A percentile compares a stretch with the other conserved stretches of the same genome.
phyloP scores from a whole-genome alignment of 2,113 vertebrate species.

The Corythornis cristatus region DNA sequence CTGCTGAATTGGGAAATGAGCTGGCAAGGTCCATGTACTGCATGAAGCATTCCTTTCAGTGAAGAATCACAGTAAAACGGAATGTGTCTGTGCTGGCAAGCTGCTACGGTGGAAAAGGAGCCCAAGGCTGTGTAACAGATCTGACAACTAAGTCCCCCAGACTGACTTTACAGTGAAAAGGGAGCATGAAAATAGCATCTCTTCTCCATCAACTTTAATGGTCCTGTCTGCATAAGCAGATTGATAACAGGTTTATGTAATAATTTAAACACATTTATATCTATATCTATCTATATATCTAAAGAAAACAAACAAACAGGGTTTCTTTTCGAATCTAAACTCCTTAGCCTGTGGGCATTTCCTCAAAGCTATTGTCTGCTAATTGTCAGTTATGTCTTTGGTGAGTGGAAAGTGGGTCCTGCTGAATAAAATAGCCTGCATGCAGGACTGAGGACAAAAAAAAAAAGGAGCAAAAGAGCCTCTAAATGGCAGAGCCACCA shows the following conservation, averaged over 20 bases:
- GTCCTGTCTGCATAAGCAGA: background rate
- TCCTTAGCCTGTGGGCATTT: background rate
- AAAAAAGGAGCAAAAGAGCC: background rate
- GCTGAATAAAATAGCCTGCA: background rate
- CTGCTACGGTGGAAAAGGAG: background rate
- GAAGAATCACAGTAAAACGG: background rate
- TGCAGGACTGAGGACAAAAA: background rate
- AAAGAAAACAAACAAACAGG: no score
- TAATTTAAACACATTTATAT: background rate
- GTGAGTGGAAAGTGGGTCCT: background rate
- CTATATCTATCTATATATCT: no score
- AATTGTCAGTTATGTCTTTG: background rate
- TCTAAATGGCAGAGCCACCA: background rate
- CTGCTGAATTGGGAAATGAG: conserved; percentile 12
- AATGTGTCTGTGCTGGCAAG: background rate
- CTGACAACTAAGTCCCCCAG: background rate
- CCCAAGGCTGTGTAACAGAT: background rate
- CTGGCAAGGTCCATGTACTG: background rate
- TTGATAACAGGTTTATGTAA: background rate
- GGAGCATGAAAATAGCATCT: background rate
- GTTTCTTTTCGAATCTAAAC: background rate
- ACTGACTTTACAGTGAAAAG: background rate
- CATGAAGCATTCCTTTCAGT: conserved; percentile 5
- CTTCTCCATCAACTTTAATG: background rate
- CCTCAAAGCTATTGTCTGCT: background rate